A percentile compares a stretch with the other conserved stretches of the same genome.
Evolutionary conservation across 2,797 vertebrate species (phyloP).

Genomic region (Chelon labrosus): DNA sequence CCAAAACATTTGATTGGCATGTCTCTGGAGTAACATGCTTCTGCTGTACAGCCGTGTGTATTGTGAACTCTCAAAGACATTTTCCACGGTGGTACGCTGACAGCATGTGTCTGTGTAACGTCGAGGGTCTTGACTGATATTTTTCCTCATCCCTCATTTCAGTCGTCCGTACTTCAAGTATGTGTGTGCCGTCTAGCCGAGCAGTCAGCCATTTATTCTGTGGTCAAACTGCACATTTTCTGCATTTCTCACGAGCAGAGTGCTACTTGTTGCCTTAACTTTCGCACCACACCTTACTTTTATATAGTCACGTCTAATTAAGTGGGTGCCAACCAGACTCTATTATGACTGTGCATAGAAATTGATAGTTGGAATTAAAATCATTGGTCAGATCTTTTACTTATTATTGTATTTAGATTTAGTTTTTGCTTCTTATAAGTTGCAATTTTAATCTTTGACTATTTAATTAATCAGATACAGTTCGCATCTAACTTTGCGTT

Average conservation of each 20-base stretch:
- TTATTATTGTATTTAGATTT: no score
- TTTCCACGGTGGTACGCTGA: conserved; percentile 53
- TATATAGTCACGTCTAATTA: conserved; percentile 3
- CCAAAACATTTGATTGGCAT: conserved; percentile 64
- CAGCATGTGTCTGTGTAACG: conserved; percentile 20
- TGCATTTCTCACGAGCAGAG: not conserved
- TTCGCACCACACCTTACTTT: not conserved
- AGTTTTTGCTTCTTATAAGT: not conserved
- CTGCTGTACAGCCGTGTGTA: conserved; percentile 39
- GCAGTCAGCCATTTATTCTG: not conserved
- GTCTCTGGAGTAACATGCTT: conserved; percentile 64
- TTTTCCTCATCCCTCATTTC: conserved; percentile 38
- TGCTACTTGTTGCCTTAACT: conserved; percentile 1
- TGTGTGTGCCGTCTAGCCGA: conserved; percentile 6
- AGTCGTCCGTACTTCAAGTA: not conserved
- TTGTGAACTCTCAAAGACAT: conserved; percentile 54
- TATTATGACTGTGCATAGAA: not conserved
- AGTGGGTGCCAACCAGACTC: not conserved
- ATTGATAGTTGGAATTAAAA: not conserved
- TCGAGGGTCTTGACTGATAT: conserved; percentile 35
- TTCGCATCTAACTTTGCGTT: not conserved
- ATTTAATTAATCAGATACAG: no score
- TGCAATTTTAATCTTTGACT: not conserved
- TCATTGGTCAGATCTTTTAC: not conserved
- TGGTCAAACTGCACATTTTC: conserved; percentile 1